A percentile compares a stretch with the other conserved stretches of the same genome.
Conservation (phyloP, 2,113 vertebrate species). For the Carollia perspicillata region DNA sequence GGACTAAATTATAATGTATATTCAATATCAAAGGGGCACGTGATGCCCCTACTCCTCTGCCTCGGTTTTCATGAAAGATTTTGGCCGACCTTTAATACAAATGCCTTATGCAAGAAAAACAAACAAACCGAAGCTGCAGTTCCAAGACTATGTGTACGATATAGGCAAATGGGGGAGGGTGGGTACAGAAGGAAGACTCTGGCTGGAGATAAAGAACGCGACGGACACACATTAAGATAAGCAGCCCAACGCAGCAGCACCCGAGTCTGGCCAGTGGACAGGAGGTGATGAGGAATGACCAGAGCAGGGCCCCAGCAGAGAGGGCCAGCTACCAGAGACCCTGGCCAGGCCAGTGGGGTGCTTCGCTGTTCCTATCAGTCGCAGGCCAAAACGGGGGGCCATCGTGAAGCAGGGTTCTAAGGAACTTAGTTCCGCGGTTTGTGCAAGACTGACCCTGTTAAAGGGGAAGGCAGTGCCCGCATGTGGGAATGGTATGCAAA, state of each 20-base stretch:
- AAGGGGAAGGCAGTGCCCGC: neutral
- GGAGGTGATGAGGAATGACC: neutral
- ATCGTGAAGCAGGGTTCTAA: neutral
- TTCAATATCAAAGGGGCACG: neutral
- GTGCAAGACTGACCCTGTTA: neutral
- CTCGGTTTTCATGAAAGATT: slow-evolving; percentile 9
- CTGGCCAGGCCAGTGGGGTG: too few species aligned
- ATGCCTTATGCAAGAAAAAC: neutral
- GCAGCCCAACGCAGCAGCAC: neutral
- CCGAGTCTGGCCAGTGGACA: neutral
- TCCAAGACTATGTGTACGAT: neutral
- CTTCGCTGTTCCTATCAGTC: neutral
- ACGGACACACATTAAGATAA: slow-evolving; percentile 5
- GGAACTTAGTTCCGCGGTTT: neutral
- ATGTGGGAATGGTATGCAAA: neutral
- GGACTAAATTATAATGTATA: neutral
- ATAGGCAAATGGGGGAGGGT: neutral
- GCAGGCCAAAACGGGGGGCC: neutral
- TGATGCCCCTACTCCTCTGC: neutral
- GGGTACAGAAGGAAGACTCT: neutral
- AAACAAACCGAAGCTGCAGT: neutral
- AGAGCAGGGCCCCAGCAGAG: neutral
- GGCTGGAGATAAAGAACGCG: neutral
- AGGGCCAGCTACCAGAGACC: neutral
- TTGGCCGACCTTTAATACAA: neutral